phyloP scores from a whole-genome alignment of 2,113 vertebrate species.

The Ammodramus savannarum region DNA sequence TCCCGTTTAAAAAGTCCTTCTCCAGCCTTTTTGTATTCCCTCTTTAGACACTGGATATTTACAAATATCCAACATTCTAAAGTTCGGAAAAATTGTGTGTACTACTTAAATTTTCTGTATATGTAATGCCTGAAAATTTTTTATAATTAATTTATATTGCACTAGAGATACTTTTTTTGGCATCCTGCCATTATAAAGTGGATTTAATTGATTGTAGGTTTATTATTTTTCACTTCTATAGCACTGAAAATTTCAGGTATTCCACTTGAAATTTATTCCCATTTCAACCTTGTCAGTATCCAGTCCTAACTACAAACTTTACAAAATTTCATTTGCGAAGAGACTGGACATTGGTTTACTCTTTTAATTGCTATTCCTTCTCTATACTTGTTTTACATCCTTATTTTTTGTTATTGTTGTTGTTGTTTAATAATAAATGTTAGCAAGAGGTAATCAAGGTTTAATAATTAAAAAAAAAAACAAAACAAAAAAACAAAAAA shows the following conservation, averaged over 20 bases:
- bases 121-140: background rate
- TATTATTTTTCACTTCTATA: background rate
- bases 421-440: background rate
- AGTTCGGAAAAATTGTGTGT: background rate
- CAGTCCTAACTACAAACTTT: background rate
- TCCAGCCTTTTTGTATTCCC: background rate
- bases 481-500: background rate
- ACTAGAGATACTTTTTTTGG: background rate
- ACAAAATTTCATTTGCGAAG: background rate
- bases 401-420: background rate
- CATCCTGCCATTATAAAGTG: background rate
- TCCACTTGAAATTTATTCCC: background rate
- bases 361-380: background rate
- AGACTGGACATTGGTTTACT: background rate
- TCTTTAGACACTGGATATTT: background rate
- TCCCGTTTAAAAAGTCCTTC: background rate
- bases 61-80: background rate
- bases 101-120: background rate
- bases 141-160: background rate
- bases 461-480: background rate
- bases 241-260: background rate
- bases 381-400: accelerated
- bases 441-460: background rate
- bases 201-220: background rate
- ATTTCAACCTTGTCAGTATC: background rate